A percentile compares a stretch with the other conserved stretches of the same genome.
These are phyloP conservation scores for Pachypanchax playfairii DNA, from an alignment of 2,113 vertebrate genomes.

Conservation along the genomic window DNA sequence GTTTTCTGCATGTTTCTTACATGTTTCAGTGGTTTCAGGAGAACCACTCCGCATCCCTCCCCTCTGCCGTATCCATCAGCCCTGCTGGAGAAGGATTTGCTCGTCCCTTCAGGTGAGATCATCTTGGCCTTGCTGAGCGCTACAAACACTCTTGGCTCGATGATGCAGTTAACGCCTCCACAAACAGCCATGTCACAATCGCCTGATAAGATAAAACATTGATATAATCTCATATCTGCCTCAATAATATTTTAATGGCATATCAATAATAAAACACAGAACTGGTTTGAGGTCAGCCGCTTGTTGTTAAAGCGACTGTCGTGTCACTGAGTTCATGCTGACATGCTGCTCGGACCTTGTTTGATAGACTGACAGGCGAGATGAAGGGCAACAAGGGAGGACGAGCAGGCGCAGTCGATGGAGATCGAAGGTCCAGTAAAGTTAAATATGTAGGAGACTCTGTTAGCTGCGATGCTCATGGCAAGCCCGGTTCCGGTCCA, in stretches of 20 bases:
- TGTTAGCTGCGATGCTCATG: conserved; percentile 86
- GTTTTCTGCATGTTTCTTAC: conserved; percentile 58
- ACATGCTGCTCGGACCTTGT: conserved; percentile 78
- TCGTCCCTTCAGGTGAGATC: conserved; percentile 86
- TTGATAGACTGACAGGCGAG: conserved; percentile 81
- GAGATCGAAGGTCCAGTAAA: conserved; percentile 86
- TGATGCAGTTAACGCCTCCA: conserved; percentile 85
- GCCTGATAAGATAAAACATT: conserved; percentile 65
- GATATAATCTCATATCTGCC: background rate
- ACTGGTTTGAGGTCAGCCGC: background rate
- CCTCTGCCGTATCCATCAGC: conserved; percentile 90
- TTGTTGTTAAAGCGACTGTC: too few species aligned
- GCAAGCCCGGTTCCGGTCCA: conserved; percentile 80
- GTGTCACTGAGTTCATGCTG: too few species aligned
- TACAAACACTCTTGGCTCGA: conserved; percentile 82
- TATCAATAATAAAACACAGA: background rate
- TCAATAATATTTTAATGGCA: background rate
- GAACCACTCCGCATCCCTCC: conserved; percentile 87
- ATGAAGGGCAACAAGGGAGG: conserved; percentile 87
- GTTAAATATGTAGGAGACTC: conserved; percentile 86
- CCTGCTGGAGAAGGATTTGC: conserved; percentile 84
- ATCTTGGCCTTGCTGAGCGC: conserved; percentile 87
- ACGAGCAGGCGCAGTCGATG: conserved; percentile 87
- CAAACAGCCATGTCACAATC: conserved; percentile 89
- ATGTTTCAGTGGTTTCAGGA: conserved; percentile 84